Base-by-base conservation (phyloP, 2,888 invertebrate species). In the Metopia argyrocephala region DNA sequence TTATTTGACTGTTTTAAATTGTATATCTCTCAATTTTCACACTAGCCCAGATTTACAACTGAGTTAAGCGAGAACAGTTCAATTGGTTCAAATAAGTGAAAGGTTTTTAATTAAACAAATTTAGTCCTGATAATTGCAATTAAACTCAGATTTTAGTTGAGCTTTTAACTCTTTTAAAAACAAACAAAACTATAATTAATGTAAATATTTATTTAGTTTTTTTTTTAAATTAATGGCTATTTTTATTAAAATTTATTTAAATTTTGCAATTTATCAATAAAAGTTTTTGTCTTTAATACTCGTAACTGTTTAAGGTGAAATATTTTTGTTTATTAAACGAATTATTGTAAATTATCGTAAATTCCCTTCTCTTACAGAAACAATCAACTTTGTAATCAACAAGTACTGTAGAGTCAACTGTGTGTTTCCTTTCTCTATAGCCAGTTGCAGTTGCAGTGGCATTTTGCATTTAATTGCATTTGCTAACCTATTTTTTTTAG, bases 391-490 rank as follows among this genome's bases (percentile, higher is more conserved):
- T n/a, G n/a, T n/a, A n/a, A 38, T 38, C 38, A 38, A 12, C 15
- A 12, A 15, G 38, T 38, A 6, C 38, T 38, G 38, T 9, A 15
- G 15, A 38, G 15, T 38, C 38, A 38, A 38, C 15, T 38, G 38
- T 38, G 38, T 12, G 38, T 15, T 7, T 31, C n/a, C n/a, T 31
- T 3, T 3, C 31, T 9, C 31, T 31, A 31, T 31, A 3, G 31
- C 12, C 38, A 45, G 12, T 21, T 21, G 20, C 45, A 61, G 45
- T 70, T 54, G 80, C 80, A 81, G 80, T 81, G 80, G 80, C 78
- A 81, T 69, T 81, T 80, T 78, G 48, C 61, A 69, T 74, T n/a
- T 81, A 81, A 81, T 76, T 74, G 59, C 80, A 74, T 57, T 74
- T 70, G 21, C 23, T 59, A 54, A 52, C 54, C 65, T 65, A 59